Evolutionary conservation across 2,888 invertebrate genomes (phyloP).

Genomic region (Eupeodes latifasciatus): DNA sequence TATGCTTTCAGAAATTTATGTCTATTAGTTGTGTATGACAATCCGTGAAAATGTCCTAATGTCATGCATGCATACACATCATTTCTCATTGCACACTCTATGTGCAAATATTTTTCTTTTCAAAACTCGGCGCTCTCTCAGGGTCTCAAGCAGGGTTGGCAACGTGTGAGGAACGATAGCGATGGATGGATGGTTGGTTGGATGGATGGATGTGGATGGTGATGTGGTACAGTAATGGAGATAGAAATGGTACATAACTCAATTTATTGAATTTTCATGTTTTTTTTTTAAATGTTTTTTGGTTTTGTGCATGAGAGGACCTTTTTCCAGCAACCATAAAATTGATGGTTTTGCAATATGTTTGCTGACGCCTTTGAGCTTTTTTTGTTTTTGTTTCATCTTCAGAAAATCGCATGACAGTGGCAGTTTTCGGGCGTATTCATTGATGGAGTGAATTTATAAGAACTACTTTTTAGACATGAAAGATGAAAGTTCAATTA

Average conservation of each 20-base stretch:
- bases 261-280: constrained; percentile 32
- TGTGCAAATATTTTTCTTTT: constrained; percentile 68
- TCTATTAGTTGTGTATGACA: constrained; percentile 75
- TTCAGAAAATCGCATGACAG: not conserved
- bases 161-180: constrained; percentile 46
- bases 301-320: not conserved
- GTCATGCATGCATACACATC: constrained; percentile 74
- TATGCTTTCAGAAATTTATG: constrained; percentile 69
- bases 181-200: constrained; percentile 8
- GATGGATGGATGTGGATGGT: constrained; percentile 21
- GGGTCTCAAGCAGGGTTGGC: not conserved
- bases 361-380: constrained; percentile 14
- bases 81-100: constrained; percentile 68
- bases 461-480: not conserved
- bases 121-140: constrained; percentile 34
- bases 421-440: constrained; percentile 16
- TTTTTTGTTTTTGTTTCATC: not conserved
- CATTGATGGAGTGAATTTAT: not conserved
- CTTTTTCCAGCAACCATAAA: not conserved
- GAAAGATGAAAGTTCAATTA: not conserved
- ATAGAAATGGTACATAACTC: constrained; percentile 47
- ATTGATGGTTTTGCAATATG: constrained; percentile 22
- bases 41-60: constrained; percentile 75
- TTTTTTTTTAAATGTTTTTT: not conserved
- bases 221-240: constrained; percentile 58